phyloP scores from a whole-genome alignment of 2,888 invertebrate species.

The Amphimallon solstitiale region DNA sequence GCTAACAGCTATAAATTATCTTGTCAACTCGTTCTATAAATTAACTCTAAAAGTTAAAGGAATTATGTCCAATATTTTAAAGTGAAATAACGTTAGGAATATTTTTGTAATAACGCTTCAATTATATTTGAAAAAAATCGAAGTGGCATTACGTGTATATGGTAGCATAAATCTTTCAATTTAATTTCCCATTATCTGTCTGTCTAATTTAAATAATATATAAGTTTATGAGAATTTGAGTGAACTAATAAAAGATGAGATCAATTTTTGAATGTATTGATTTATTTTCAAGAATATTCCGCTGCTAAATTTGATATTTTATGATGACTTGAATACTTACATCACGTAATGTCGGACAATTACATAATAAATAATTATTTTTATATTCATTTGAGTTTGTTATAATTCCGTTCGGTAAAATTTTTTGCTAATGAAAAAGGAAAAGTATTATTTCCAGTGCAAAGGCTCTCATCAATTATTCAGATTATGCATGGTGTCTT shows the following conservation, averaged over 20 bases:
- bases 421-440: too few relatives aligned
- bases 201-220: slow-evolving; percentile 33
- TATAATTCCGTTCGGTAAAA: too few relatives aligned
- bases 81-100: neutral
- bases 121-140: neutral
- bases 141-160: neutral
- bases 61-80: slow-evolving; percentile 12
- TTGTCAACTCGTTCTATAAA: slow-evolving; percentile 6
- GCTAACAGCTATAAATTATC: slow-evolving; percentile 1
- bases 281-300: neutral
- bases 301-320: too few relatives aligned
- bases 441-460: too few relatives aligned
- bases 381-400: too few relatives aligned
- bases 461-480: too few relatives aligned
- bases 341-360: too few relatives aligned
- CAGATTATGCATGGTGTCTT: too few relatives aligned
- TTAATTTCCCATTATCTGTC: slow-evolving; percentile 25
- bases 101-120: neutral
- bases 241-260: slow-evolving; percentile 21
- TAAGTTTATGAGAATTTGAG: slow-evolving; percentile 11
- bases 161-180: slow-evolving; percentile 28
- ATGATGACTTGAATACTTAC: too few relatives aligned
- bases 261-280: slow-evolving; percentile 17
- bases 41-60: slow-evolving; percentile 9
- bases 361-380: too few relatives aligned